Evolutionary conservation across 2,113 vertebrate genomes (phyloP), one percentile per base, ranked within the genome.

Genomic region (Acrocephalus arundinaceus): DNA sequence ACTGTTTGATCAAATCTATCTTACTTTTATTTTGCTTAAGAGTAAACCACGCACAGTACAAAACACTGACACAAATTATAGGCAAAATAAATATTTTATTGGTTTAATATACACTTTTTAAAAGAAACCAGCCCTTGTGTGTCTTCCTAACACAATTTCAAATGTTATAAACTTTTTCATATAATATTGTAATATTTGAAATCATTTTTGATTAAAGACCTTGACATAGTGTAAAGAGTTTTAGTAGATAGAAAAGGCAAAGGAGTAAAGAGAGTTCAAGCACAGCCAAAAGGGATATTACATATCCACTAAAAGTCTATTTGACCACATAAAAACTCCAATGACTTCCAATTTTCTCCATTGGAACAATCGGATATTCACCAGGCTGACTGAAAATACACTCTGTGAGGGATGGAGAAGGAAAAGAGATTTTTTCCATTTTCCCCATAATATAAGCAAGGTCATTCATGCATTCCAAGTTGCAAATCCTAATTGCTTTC

Each of bases 11-110:
- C 39, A 80, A 83, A 76, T 62, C 37, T 49, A 8, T 12, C 27
- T 39, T 54, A 45, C 30, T 85, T 62, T 83, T 66, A 25, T 16
- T 92, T 72, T 33, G 15, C 28, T 91, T 57, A 81, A 85, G 28
- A 81, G 19, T 63, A 71, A 90, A 58, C 11, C 15, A 66, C 4
- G 22, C 16, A 52, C 28, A 91, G 52, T 28, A 33, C 63, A 96
- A 93, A 76, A 33, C 78, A 90, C 70, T 68, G 62, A 95, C 85
- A 95, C 83, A 73, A 90, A 72, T 72, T 96, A 73, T 98, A 98
- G 95, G 98, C 97, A 98, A 98, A 98, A 98, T 98, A 98, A 98
- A 98, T 98, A 98, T 96, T 98, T 98, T 98, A 98, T 98, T 98
- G 97, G 97, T 97, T 98, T 98, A 97, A 97, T 97, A 96, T 95